phyloP scores from a whole-genome alignment of 2,888 invertebrate species.

The Lottia scabra region DNA sequence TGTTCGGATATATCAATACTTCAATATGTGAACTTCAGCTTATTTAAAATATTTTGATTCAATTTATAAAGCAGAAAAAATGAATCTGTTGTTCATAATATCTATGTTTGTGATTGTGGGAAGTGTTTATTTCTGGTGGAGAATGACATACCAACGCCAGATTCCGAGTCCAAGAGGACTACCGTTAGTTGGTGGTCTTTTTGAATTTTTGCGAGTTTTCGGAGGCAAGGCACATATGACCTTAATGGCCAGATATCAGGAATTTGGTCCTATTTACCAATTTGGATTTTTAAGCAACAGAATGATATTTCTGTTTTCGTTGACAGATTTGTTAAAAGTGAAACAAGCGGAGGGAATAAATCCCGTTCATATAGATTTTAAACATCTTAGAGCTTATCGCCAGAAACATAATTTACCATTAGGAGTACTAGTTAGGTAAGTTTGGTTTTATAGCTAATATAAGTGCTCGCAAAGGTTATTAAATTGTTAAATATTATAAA shows the following conservation, averaged over 20 bases:
- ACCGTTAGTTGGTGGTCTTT: conserved; percentile 26
- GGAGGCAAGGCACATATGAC: conserved; percentile 33
- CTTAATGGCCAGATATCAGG: conserved; percentile 23
- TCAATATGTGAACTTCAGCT: too few species aligned
- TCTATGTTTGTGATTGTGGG: too few species aligned
- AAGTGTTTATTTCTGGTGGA: too few species aligned
- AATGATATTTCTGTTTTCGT: conserved; percentile 37
- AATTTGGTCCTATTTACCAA: conserved; percentile 31
- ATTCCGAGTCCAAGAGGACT: conserved; percentile 14
- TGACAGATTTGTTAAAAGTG: conserved; percentile 29
- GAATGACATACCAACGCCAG: neutral
- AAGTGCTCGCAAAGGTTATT: too few species aligned
- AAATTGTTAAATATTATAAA: too few species aligned
- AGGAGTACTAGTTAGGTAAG: conserved; percentile 37
- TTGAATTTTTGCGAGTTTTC: conserved; percentile 31
- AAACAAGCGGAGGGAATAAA: conserved; percentile 34
- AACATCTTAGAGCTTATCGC: conserved; percentile 33
- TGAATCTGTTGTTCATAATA: too few species aligned
- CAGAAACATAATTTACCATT: conserved; percentile 31
- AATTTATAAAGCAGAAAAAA: too few species aligned
- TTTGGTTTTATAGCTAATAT: too few species aligned
- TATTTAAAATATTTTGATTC: too few species aligned
- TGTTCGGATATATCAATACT: too few species aligned
- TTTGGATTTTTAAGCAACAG: conserved; percentile 31
- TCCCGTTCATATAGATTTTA: conserved; percentile 39